phyloP scores from a whole-genome alignment of 2,888 invertebrate genomes.

The Caenorhabditis becei region DNA sequence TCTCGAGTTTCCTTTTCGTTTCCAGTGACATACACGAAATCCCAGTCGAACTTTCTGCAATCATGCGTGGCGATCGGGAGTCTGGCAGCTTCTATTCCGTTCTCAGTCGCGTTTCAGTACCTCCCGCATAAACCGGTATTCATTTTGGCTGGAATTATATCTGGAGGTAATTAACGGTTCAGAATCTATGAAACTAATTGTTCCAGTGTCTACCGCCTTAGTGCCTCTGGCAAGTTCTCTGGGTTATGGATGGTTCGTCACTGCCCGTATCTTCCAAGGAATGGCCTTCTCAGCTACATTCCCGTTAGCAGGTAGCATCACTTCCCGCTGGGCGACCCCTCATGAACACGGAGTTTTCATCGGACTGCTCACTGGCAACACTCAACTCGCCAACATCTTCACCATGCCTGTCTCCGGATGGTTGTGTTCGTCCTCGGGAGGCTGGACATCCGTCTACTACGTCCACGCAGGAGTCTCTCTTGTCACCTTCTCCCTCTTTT shows the following conservation, averaged over 20 bases:
- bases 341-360: constrained; percentile 67
- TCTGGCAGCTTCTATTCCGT: constrained; percentile 63
- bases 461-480: constrained; percentile 60
- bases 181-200: not conserved
- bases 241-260: constrained; percentile 63
- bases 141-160: constrained; percentile 54
- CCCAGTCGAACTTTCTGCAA: constrained; percentile 49
- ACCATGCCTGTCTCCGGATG: constrained; percentile 67
- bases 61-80: constrained; percentile 61
- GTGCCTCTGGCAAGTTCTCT: constrained; percentile 55
- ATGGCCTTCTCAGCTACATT: constrained; percentile 67
- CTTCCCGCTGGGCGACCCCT: constrained; percentile 64
- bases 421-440: constrained; percentile 62
- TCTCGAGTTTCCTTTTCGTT: constrained; percentile 4
- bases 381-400: constrained; percentile 66
- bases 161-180: constrained; percentile 40
- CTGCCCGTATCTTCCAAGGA: constrained; percentile 63
- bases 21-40: constrained; percentile 50
- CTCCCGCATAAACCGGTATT: constrained; percentile 60
- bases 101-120: constrained; percentile 57
- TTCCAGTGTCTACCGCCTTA: constrained; percentile 62
- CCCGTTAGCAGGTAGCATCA: constrained; percentile 63
- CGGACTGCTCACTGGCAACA: constrained; percentile 64
- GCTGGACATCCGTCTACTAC: constrained; percentile 68
- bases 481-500: constrained; percentile 46